A percentile compares a stretch with the other conserved stretches of the same genome.
phyloP scores from a whole-genome alignment of 2,113 vertebrate species.

The Centrocercus urophasianus region DNA sequence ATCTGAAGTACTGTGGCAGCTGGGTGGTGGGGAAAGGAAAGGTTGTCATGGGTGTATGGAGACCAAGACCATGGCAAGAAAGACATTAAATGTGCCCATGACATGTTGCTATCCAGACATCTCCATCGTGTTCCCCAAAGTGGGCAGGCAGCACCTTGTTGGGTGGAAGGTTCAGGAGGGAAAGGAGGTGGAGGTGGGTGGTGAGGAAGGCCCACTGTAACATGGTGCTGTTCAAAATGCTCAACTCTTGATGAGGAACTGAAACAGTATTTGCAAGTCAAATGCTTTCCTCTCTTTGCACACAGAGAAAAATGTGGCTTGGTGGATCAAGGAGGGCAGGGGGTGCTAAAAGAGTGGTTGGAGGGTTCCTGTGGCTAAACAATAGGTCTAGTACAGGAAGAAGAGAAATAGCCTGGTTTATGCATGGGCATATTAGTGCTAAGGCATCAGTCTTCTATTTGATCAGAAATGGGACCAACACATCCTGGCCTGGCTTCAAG shows the following conservation, averaged over 20 bases:
- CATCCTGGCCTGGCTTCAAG: neutral
- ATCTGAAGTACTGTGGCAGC: rapidly evolving
- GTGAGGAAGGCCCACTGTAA: neutral
- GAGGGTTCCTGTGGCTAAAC: neutral
- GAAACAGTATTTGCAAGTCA: slow-evolving; percentile 49
- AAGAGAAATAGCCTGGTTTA: neutral
- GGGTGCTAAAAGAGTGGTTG: neutral
- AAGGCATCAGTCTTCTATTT: neutral
- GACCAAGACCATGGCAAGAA: neutral
- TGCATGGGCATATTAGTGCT: neutral
- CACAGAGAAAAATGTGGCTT: neutral
- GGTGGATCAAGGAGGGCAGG: neutral
- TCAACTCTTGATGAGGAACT: neutral
- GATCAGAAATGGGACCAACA: neutral
- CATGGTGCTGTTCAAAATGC: rapidly evolving
- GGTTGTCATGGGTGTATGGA: neutral
- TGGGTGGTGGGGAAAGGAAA: neutral
- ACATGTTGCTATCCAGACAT: neutral
- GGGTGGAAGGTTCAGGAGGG: neutral
- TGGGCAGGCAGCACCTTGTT: rapidly evolving
- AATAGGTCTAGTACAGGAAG: neutral
- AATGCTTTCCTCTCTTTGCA: neutral
- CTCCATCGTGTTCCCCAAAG: neutral
- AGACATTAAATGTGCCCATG: rapidly evolving
- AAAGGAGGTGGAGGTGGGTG: neutral